Evolutionary conservation across 2,888 invertebrate species (phyloP), one percentile per base, ranked within the genome.

Genomic region (Ochropacha duplaris): DNA sequence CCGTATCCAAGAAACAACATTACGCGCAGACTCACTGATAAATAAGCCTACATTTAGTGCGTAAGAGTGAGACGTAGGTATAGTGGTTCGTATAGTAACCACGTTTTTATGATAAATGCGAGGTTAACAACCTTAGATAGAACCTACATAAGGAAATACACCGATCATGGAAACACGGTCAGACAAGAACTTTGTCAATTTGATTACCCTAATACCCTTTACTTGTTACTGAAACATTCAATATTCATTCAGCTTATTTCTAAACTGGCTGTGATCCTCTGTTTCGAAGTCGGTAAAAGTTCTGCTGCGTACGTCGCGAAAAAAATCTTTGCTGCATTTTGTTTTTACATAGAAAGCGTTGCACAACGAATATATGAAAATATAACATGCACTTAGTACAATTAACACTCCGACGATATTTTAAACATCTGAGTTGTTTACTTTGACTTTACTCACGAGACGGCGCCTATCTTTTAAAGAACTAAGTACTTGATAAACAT

Each of bases 381-480:
- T 14, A 14, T 2, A 14, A 14, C 34, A 39, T 39, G 39, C 5
- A 19, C 44, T 44, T 44, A 44, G 19, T 8, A 44, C 19, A 44
- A 19, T 44, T 19, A n/a, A 4, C 9, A 11, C 16, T 44, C 44
- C 19, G 44, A 19, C 16, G 44, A 44, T 44, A 44, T 44, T 44
- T 19, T 39, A 16, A 39, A 44, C 19, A 6, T 44, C n/a, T 16
- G 44, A 19, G 44, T 44, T 44, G 44, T 44, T 19, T 44, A 44
- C 19, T 44, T 44, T 44, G 44, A 19, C 44, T 19, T 19, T 44
- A 16, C 9, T 44, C 44, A 19, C 44, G 44, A 4, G 39, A 44
- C 44, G 44, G 44, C 44, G 44, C 44, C 44, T 19, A 44, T 44
- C 44, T 44, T 44, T 44, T 44, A 44, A 44, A 44, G 44, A 19